Evolutionary conservation across 1,140 invertebrate species (phyloP).

Genomic region (Phortica variegata): DNA sequence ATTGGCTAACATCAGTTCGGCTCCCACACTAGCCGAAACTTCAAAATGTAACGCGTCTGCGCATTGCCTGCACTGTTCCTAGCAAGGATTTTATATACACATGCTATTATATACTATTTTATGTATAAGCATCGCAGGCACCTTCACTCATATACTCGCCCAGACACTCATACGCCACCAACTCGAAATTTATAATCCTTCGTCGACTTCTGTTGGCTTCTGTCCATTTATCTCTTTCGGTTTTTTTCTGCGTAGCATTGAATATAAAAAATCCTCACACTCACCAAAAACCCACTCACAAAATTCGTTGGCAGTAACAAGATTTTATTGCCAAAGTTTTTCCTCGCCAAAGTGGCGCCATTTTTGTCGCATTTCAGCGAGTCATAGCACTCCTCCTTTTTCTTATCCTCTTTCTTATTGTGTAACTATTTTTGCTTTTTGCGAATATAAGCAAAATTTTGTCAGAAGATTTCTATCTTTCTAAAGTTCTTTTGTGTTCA

Average conservation of each 20-base stretch:
- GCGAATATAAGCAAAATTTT: constrained; percentile 9
- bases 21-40: constrained; percentile 5
- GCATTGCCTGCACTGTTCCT: constrained; percentile 22
- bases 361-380: constrained; percentile 44
- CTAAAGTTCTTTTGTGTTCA: too few relatives aligned
- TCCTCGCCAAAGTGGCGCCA: constrained; percentile 39
- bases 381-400: constrained; percentile 3
- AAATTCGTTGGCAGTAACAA: constrained; percentile 48
- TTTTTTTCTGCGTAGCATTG: constrained; percentile 13
- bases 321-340: constrained; percentile 50
- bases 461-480: too few relatives aligned
- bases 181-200: constrained; percentile 35
- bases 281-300: too few relatives aligned
- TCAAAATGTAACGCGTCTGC: constrained; percentile 20
- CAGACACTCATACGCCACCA: too few relatives aligned
- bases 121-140: constrained; percentile 12
- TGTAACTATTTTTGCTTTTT: constrained; percentile 22
- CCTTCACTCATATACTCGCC: constrained; percentile 30
- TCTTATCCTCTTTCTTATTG: constrained; percentile 6
- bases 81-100: constrained; percentile 25
- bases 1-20: constrained; percentile 37
- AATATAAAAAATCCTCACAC: constrained; percentile 11
- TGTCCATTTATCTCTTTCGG: constrained; percentile 48
- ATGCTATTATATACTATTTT: constrained; percentile 5
- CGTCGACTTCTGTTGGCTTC: constrained; percentile 43